A percentile compares a stretch with the other conserved stretches of the same genome.
These are phyloP conservation scores for Leptogaster cylindrica DNA, from an alignment of 2,888 invertebrate species.

Conservation along the genomic window DNA sequence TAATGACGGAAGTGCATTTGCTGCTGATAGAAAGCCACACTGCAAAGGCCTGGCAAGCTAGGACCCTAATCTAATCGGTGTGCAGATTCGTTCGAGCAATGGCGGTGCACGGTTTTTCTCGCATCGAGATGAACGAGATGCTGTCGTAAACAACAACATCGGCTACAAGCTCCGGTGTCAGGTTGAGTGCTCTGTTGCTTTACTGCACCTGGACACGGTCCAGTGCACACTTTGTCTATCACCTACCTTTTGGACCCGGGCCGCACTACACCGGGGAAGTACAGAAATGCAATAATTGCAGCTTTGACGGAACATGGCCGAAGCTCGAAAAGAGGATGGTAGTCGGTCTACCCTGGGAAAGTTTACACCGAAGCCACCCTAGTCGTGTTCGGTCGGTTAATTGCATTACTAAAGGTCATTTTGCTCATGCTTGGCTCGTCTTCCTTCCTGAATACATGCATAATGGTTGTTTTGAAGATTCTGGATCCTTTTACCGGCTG, in stretches of 20 bases:
- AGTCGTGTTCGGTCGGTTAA: no score
- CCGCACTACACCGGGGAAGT: background rate
- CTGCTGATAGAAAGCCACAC: background rate
- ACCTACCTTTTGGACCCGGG: background rate
- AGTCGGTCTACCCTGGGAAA: background rate
- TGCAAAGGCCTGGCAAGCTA: background rate
- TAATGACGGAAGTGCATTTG: constrained; percentile 30
- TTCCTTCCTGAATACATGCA: no score
- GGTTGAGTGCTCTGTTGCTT: background rate
- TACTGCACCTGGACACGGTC: background rate
- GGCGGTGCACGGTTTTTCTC: background rate
- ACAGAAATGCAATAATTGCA: background rate
- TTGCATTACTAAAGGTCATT: no score
- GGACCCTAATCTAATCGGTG: constrained; percentile 9
- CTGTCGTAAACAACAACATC: background rate
- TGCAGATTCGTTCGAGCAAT: background rate
- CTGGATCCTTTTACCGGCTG: no score
- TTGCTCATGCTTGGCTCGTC: no score
- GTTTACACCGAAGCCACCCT: no score
- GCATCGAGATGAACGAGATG: no score
- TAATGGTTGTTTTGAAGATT: no score
- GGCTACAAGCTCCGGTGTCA: background rate
- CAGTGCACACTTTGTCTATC: constrained; percentile 6
- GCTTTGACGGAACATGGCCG: background rate
- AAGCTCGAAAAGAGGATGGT: background rate